phyloP scores from a whole-genome alignment of 2,113 vertebrate species.

The Bujurquina vittata region DNA sequence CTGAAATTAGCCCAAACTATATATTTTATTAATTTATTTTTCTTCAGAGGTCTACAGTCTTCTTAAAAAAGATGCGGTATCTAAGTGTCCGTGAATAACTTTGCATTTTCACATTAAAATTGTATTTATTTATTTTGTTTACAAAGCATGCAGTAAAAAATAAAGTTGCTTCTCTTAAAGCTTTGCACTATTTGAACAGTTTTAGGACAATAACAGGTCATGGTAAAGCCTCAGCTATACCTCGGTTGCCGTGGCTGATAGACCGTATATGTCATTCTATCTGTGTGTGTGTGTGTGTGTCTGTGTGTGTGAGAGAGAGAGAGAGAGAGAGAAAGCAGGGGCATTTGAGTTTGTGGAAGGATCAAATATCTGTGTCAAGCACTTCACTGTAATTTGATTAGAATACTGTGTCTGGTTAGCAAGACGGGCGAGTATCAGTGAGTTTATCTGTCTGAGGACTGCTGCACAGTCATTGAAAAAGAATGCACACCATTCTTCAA shows the following conservation, averaged over 20 bases:
- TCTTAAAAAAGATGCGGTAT: background rate
- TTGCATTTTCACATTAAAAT: background rate
- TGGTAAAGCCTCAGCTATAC: background rate
- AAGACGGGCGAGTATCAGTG: background rate
- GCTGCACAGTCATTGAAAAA: background rate
- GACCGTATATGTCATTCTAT: slow-evolving; percentile 21
- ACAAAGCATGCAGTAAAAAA: background rate
- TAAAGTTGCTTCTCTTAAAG: background rate
- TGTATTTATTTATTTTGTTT: background rate
- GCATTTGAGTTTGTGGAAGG: slow-evolving; percentile 45
- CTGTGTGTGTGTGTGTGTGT: slow-evolving; percentile 2
- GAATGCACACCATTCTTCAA: background rate
- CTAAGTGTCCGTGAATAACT: background rate
- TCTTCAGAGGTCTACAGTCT: background rate
- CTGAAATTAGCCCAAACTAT: background rate
- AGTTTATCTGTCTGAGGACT: background rate
- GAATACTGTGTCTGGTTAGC: slow-evolving; percentile 31
- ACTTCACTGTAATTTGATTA: slow-evolving; percentile 65
- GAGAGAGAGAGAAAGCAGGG: background rate
- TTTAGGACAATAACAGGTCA: background rate
- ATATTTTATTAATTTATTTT: background rate
- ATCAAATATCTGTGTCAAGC: slow-evolving; percentile 56
- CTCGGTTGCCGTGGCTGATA: slow-evolving; percentile 1
- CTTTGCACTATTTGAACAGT: background rate
- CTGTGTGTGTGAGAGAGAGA: background rate